These are phyloP conservation scores for Tigriopus japonicus DNA, from an alignment of 1,140 invertebrate species.

Conservation along the genomic window DNA sequence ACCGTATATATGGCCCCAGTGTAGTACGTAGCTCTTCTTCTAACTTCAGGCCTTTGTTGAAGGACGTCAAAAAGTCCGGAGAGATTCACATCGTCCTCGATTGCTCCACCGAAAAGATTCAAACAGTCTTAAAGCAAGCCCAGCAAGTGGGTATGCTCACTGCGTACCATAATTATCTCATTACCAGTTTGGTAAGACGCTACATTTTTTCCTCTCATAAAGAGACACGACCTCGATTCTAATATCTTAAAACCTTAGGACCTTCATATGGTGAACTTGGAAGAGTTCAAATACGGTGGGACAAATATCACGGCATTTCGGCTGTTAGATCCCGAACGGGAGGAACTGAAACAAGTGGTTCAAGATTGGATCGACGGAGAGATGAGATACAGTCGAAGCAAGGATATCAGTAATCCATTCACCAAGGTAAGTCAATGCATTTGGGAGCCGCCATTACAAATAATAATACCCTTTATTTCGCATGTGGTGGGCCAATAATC, in stretches of 20 bases:
- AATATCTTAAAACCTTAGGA: too few species aligned
- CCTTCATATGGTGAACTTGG: constrained; percentile 66
- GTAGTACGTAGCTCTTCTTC: too few species aligned
- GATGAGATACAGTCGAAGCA: constrained; percentile 10
- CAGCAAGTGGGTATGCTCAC: constrained; percentile 27
- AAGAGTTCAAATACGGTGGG: constrained; percentile 80
- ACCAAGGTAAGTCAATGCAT: constrained; percentile 15
- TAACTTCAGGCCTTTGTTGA: constrained; percentile 25
- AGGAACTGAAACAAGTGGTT: constrained; percentile 39
- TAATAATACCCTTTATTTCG: too few species aligned
- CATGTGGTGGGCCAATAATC: too few species aligned
- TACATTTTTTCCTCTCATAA: not conserved
- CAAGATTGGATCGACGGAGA: constrained; percentile 17
- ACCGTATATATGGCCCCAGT: not conserved
- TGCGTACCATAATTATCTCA: constrained; percentile 26
- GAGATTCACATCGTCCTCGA: constrained; percentile 32
- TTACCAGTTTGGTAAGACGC: constrained; percentile 24
- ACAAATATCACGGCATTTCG: constrained; percentile 80
- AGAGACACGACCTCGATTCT: too few species aligned
- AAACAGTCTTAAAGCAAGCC: constrained; percentile 25
- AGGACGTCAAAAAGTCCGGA: constrained; percentile 28
- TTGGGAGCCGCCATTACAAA: too few species aligned
- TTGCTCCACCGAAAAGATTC: constrained; percentile 24
- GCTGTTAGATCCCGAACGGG: constrained; percentile 52
- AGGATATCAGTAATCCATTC: not conserved